phyloP scores from a whole-genome alignment of 2,113 vertebrate species.

The Onychostruthus taczanowskii region DNA sequence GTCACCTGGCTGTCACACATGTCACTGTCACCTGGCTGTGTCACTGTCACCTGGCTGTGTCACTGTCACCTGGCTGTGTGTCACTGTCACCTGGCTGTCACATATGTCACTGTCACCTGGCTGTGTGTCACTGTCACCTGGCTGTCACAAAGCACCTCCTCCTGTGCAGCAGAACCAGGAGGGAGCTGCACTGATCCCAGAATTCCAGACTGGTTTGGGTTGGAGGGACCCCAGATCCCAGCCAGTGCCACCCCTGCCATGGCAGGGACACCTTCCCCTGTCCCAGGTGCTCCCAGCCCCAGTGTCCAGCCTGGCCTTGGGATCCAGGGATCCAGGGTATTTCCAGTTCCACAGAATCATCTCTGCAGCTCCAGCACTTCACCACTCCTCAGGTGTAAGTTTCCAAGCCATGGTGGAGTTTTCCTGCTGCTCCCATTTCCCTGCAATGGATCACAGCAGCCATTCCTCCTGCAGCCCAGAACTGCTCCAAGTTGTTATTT shows the following conservation, averaged over 20 bases:
- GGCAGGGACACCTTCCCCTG: not conserved
- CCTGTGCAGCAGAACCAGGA: not conserved
- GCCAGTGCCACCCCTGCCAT: not conserved
- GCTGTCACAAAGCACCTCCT: not conserved
- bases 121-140: not conserved
- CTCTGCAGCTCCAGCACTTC: fast-evolving
- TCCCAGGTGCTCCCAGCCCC: not conserved
- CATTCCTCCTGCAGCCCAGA: not conserved
- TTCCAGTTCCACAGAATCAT: fast-evolving
- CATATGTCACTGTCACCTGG: no score
- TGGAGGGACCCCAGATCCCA: fast-evolving
- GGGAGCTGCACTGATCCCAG: not conserved
- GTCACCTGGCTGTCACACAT: no score
- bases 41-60: no score
- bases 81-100: no score
- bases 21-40: no score
- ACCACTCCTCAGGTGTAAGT: fast-evolving
- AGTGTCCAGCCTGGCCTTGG: not conserved
- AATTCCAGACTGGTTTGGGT: fast-evolving
- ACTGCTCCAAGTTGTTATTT: not conserved
- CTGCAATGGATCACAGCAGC: fast-evolving
- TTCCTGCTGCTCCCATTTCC: not conserved
- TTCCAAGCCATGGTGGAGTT: fast-evolving
- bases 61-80: no score
- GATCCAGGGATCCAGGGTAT: not conserved